phyloP scores from a whole-genome alignment of 2,888 invertebrate species.

The Apocheima hispidaria region DNA sequence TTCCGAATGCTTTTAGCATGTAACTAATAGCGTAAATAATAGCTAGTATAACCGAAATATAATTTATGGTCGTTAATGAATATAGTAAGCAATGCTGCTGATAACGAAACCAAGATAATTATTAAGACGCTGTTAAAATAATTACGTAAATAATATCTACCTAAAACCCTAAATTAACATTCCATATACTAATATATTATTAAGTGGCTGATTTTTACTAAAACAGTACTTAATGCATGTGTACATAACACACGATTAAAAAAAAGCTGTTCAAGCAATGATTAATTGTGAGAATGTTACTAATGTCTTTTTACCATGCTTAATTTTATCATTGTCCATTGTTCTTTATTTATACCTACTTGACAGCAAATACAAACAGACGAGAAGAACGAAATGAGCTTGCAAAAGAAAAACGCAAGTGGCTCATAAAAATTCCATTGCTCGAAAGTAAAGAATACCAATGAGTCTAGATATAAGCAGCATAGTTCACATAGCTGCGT shows the following conservation, averaged over 20 bases:
- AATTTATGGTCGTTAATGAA: too few species aligned
- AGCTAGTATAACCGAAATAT: too few species aligned
- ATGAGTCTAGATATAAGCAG: background rate
- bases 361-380: constrained; percentile 2
- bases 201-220: too few species aligned
- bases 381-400: background rate
- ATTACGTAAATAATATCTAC: too few species aligned
- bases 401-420: constrained; percentile 7
- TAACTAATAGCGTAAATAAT: too few species aligned
- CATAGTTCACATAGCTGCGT: constrained; percentile 25
- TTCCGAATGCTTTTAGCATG: too few species aligned
- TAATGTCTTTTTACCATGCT: constrained; percentile 17
- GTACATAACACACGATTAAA: too few species aligned
- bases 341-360: constrained; percentile 14
- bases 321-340: constrained; percentile 20
- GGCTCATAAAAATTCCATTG: constrained; percentile 2
- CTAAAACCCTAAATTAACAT: too few species aligned
- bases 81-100: too few species aligned
- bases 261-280: constrained; percentile 13
- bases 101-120: too few species aligned
- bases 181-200: too few species aligned
- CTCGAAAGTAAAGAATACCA: constrained; percentile 3
- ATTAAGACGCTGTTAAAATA: too few species aligned
- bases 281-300: constrained; percentile 21
- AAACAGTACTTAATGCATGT: background rate